These are phyloP conservation scores for Oreochromis niloticus DNA, from an alignment of 2,113 vertebrate species.

Conservation along the genomic window DNA sequence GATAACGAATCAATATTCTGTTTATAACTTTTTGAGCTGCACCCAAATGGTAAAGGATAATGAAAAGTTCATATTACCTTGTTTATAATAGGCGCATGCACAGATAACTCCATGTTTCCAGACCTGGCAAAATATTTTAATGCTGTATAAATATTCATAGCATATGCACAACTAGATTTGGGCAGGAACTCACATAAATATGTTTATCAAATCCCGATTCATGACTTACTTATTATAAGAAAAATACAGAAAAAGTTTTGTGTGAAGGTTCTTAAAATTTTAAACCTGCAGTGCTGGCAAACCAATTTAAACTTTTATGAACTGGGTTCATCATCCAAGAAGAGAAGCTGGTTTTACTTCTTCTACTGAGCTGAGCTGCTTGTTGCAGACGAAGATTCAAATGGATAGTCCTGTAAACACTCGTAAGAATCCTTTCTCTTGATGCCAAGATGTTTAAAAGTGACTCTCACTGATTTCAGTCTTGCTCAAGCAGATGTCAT, in stretches of 20 bases:
- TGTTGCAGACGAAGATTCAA: neutral
- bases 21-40: neutral
- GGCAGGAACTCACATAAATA: neutral
- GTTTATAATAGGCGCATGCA: neutral
- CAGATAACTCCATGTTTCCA: neutral
- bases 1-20: neutral
- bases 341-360: neutral
- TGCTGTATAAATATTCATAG: neutral
- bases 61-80: neutral
- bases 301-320: constrained; percentile 8
- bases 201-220: neutral
- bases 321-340: neutral
- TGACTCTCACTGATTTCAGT: neutral
- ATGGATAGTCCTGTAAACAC: neutral
- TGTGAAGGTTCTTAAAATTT: neutral
- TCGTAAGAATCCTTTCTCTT: neutral
- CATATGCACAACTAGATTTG: neutral
- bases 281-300: neutral
- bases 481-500: neutral
- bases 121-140: neutral
- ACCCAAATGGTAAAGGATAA: neutral
- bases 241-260: neutral
- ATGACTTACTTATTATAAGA: neutral
- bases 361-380: neutral
- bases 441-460: neutral